Evolutionary conservation across 2,797 vertebrate species (phyloP).

Genomic region (Coranthus polyacanthus): DNA sequence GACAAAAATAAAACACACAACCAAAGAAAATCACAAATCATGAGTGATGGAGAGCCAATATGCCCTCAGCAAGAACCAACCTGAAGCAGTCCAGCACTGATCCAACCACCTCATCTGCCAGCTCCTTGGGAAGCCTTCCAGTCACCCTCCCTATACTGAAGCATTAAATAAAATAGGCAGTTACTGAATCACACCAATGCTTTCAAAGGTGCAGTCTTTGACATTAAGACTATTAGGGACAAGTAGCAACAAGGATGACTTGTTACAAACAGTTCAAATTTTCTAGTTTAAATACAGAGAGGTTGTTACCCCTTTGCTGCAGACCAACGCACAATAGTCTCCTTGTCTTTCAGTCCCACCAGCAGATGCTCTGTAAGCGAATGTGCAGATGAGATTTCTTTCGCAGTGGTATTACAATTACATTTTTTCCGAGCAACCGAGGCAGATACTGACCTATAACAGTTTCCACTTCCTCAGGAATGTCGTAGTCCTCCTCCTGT

Average conservation of each 20-base stretch:
- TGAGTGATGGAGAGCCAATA: constrained; percentile 13
- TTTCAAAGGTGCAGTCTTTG: constrained; percentile 5
- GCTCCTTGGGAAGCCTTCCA: constrained; percentile 92
- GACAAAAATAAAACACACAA: neutral
- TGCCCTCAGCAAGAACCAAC: constrained; percentile 73
- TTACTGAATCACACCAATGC: constrained; percentile 5
- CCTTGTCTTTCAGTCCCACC: constrained; percentile 95
- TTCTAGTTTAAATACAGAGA: neutral
- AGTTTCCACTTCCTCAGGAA: constrained; percentile 93
- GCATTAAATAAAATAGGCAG: constrained; percentile 12
- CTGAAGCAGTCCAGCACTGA: constrained; percentile 96
- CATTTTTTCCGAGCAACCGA: neutral
- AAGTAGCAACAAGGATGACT: constrained; percentile 27
- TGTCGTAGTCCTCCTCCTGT: constrained; percentile 91
- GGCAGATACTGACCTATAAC: constrained; percentile 88
- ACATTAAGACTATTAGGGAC: constrained; percentile 27
- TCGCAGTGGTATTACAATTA: neutral
- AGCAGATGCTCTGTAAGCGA: constrained; percentile 90
- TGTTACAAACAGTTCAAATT: constrained; percentile 11
- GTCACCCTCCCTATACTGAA: constrained; percentile 94
- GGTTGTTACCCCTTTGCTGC: constrained; percentile 93
- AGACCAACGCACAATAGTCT: constrained; percentile 97
- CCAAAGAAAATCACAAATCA: neutral
- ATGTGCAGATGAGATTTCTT: constrained; percentile 17
- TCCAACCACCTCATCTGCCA: constrained; percentile 96